Percentiles rank a stretch among this genome's conserved stretches.
phyloP scores from a whole-genome alignment of 2,113 vertebrate species.

The Thunnus thynnus region DNA sequence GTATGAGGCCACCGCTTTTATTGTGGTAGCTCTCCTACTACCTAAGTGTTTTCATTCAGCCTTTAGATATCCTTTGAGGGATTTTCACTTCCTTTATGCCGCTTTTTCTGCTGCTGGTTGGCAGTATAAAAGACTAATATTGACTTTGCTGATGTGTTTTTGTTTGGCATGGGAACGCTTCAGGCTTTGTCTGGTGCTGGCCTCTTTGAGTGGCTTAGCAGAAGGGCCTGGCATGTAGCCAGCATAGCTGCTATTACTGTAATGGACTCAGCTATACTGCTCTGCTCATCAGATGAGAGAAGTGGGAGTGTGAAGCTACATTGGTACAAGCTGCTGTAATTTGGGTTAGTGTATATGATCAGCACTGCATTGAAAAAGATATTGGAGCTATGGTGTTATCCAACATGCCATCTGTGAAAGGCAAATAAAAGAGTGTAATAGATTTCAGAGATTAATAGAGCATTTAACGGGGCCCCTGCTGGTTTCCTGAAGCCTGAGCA shows the following conservation, averaged over 20 bases:
- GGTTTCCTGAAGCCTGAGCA: conserved; percentile 21
- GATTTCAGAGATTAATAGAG: conserved; percentile 12
- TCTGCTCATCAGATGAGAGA: conserved; percentile 40
- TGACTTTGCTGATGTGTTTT: conserved; percentile 77
- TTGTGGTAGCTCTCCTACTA: conserved; percentile 20
- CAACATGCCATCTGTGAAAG: conserved; percentile 2
- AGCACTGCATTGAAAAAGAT: background rate
- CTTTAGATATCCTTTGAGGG: conserved; percentile 58
- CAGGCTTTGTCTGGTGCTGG: conserved; percentile 54
- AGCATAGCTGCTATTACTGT: conserved; percentile 59
- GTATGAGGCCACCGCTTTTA: conserved; percentile 47
- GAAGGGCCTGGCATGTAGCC: conserved; percentile 67
- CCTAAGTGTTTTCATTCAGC: conserved; percentile 61
- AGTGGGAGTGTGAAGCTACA: background rate
- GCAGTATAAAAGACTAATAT: conserved; percentile 72
- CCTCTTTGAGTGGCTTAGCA: conserved; percentile 66
- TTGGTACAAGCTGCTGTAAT: background rate
- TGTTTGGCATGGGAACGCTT: conserved; percentile 73
- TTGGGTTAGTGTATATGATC: conserved; percentile 5
- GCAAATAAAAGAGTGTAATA: conserved; percentile 42
- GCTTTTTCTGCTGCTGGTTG: conserved; percentile 56
- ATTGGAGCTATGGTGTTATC: conserved; percentile 20
- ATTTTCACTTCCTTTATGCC: conserved; percentile 56
- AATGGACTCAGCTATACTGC: conserved; percentile 48
- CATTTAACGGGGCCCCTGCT: conserved; percentile 19